Evolutionary conservation across 1,140 invertebrate genomes (phyloP).

Genomic region (Chlorops oryzae): DNA sequence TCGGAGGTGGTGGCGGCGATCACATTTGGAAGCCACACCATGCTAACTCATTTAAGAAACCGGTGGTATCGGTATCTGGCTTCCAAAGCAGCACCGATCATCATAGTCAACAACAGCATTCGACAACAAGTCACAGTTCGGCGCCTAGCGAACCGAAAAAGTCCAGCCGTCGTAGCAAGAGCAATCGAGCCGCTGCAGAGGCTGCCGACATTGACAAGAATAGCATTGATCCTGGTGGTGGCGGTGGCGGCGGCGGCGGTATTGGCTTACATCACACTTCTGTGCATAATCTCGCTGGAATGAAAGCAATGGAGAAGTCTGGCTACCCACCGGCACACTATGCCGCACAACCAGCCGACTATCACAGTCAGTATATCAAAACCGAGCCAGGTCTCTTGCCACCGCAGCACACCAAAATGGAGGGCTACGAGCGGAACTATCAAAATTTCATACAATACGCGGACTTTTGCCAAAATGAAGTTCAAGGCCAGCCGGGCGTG

Average conservation of each 20-base stretch:
- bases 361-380: constrained; percentile 41
- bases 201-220: constrained; percentile 41
- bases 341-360: constrained; percentile 23
- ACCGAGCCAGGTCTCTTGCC: constrained; percentile 39
- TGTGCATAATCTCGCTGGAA: constrained; percentile 1
- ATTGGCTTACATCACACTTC: constrained; percentile 11
- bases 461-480: constrained; percentile 46
- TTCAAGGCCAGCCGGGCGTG: constrained; percentile 27
- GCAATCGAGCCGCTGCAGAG: constrained; percentile 22
- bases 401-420: constrained; percentile 41
- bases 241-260: too few relatives aligned
- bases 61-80: constrained; percentile 21
- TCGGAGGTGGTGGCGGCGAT: constrained; percentile 85
- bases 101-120: constrained; percentile 29
- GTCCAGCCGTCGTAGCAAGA: constrained; percentile 33
- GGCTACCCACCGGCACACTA: constrained; percentile 32
- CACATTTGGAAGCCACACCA: constrained; percentile 54
- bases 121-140: constrained; percentile 25
- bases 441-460: constrained; percentile 48
- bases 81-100: constrained; percentile 24
- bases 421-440: constrained; percentile 46
- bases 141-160: constrained; percentile 13
- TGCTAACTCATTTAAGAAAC: constrained; percentile 43
- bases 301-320: constrained; percentile 27
- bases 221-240: constrained; percentile 40